Evolutionary conservation across 2,888 invertebrate species (phyloP).

Genomic region (Tolmerus cingulatus): DNA sequence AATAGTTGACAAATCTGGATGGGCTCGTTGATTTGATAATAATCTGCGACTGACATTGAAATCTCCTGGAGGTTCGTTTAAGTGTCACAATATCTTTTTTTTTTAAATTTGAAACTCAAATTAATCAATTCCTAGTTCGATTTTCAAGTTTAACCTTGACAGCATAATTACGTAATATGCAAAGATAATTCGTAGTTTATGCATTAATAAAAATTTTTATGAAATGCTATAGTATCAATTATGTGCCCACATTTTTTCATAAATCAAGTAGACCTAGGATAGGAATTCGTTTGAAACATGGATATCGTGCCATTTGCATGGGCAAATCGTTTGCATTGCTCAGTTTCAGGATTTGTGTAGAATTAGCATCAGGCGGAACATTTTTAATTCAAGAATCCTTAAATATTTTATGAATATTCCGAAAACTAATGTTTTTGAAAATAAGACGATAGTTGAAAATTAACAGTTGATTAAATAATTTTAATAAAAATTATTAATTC

Average conservation of each 20-base stretch:
- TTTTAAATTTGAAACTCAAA: neutral
- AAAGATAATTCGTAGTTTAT: neutral
- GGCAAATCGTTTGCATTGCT: no score
- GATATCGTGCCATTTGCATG: no score
- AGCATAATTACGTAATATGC: neutral
- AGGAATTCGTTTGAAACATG: no score
- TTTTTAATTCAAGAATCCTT: no score
- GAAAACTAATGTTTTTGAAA: no score
- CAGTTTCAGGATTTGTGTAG: no score
- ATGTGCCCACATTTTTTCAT: neutral
- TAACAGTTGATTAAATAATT: no score
- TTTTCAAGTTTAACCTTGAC: neutral
- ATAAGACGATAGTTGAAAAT: no score
- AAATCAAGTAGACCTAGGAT: no score
- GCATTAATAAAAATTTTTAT: neutral
- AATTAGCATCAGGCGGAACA: no score
- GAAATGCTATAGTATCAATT: neutral
- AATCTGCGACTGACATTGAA: constrained; percentile 13
- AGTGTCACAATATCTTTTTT: neutral
- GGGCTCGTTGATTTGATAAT: neutral
- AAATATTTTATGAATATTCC: no score
- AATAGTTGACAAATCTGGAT: neutral
- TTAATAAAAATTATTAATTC: no score
- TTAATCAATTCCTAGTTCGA: neutral
- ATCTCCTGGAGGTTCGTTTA: neutral